Conservation (phyloP, 1,140 invertebrate genomes). For the Laupala kohalensis region DNA sequence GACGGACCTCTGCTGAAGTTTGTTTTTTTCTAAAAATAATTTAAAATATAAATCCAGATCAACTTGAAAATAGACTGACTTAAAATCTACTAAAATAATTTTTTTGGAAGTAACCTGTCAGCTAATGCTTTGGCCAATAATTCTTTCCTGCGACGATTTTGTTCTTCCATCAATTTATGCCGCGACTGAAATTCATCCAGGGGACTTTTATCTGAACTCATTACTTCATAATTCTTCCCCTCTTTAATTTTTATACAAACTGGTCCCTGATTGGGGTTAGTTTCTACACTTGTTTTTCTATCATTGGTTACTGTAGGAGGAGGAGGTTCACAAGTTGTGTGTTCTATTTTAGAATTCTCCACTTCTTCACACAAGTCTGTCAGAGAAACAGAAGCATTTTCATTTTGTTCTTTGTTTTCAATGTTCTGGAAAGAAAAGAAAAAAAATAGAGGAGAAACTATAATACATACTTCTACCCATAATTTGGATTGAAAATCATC, state of each 20-base stretch:
- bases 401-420: neutral
- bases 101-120: slow-evolving; percentile 38
- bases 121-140: slow-evolving; percentile 54
- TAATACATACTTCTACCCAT: neutral
- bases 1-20: slow-evolving; percentile 53
- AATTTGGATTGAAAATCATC: too few species aligned
- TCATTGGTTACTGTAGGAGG: neutral
- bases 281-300: neutral
- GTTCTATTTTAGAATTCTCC: neutral
- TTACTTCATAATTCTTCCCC: slow-evolving; percentile 2
- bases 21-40: slow-evolving; percentile 41
- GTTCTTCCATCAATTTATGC: slow-evolving; percentile 61
- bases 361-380: too few species aligned
- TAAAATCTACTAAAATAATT: neutral
- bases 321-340: neutral
- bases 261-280: slow-evolving; percentile 5
- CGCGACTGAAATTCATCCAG: slow-evolving; percentile 51
- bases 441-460: neutral
- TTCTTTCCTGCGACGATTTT: slow-evolving; percentile 58
- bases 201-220: slow-evolving; percentile 1
- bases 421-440: neutral
- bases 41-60: neutral
- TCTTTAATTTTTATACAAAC: slow-evolving; percentile 4
- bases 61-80: neutral
- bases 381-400: neutral